Conservation (phyloP, 2,888 invertebrate genomes). For the Tolmerus cingulatus region DNA sequence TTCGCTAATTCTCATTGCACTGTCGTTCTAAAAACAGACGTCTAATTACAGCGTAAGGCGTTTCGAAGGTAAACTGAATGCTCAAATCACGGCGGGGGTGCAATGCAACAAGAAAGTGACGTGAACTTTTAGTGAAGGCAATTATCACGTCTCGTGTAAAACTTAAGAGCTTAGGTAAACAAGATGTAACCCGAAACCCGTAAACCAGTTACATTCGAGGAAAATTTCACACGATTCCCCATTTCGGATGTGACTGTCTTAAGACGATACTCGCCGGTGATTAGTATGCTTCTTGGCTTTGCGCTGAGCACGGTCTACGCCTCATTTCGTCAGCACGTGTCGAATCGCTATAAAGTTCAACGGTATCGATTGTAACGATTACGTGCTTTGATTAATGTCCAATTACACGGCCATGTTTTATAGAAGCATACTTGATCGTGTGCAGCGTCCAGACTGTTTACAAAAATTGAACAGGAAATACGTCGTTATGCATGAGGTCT, state of each 20-base stretch:
- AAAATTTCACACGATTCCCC: conserved; percentile 23
- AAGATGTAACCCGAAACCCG: conserved; percentile 3
- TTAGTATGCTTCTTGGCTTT: conserved; percentile 7
- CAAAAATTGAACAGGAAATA: conserved; percentile 19
- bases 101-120: neutral
- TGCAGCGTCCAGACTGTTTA: conserved; percentile 14
- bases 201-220: conserved; percentile 11
- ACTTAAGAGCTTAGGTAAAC: conserved; percentile 7
- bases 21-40: neutral
- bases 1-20: neutral
- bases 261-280: neutral
- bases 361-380: conserved; percentile 28
- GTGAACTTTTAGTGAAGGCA: neutral
- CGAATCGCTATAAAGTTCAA: conserved; percentile 14
- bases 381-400: conserved; percentile 25
- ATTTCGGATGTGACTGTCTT: neutral
- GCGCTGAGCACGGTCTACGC: neutral
- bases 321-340: conserved; percentile 18
- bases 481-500: conserved; percentile 13
- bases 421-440: neutral
- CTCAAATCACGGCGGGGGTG: neutral
- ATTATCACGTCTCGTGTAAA: neutral
- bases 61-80: neutral
- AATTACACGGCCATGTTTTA: neutral
- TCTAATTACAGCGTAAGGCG: neutral